These are phyloP conservation scores for Xiphorhynchus erythropygius DNA, from an alignment of 2,797 vertebrate species.

Conservation along the genomic window DNA sequence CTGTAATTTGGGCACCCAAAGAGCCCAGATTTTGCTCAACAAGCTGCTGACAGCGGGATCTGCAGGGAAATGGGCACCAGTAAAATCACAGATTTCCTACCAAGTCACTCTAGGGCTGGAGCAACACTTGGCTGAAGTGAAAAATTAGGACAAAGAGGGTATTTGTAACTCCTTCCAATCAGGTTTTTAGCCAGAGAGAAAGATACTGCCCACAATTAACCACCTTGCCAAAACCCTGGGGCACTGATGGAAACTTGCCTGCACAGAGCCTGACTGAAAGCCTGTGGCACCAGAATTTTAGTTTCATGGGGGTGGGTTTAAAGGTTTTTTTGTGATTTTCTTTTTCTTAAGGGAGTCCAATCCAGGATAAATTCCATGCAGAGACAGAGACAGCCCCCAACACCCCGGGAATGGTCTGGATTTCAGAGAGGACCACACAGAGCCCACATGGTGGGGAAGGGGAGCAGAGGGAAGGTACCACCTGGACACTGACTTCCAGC, in stretches of 20 bases:
- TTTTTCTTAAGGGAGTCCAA: not conserved
- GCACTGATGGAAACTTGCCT: not conserved
- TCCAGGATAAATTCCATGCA: not conserved
- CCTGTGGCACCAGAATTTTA: not conserved
- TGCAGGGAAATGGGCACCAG: not conserved
- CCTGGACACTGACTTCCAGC: constrained; percentile 86
- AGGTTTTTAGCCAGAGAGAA: not conserved
- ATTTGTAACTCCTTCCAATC: not conserved
- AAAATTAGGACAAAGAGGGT: not conserved
- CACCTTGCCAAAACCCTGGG: not conserved
- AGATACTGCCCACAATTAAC: not conserved
- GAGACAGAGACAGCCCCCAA: not conserved
- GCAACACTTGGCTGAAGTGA: not conserved
- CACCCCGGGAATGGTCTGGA: not conserved
- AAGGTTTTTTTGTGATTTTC: not conserved
- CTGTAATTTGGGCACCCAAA: not conserved
- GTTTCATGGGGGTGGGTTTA: accelerated
- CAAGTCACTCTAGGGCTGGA: not conserved
- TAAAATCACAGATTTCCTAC: not conserved
- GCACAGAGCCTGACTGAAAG: not conserved
- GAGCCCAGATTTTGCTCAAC: not conserved
- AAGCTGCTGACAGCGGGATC: accelerated
- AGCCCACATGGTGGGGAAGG: not conserved
- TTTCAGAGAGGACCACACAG: not conserved
- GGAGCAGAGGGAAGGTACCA: constrained; percentile 38